Base-by-base conservation (phyloP, 2,797 vertebrate genomes). In the Mormyrops boulengeri region DNA sequence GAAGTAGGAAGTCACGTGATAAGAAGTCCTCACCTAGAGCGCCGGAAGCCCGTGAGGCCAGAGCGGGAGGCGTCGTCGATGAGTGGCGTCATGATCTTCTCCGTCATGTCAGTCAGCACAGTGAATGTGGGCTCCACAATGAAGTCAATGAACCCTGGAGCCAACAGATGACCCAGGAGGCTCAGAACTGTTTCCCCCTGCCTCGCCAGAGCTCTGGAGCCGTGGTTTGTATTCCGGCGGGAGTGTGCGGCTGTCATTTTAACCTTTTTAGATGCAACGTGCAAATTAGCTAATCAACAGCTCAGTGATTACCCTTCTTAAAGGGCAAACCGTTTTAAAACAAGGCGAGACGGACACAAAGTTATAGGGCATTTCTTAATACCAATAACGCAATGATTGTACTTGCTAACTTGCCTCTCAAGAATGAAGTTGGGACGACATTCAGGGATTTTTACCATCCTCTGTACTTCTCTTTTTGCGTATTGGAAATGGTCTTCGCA, bases 61-160 rank as follows among this genome's bases (percentile, higher is more conserved):
- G 96, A 93, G 53, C 84, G 94, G 66, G 97, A 96, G 2, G 96
- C 95, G 92, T 99, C 97, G 1, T 98, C 97, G 0, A 97, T 95
- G 2, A 99, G 95, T 0, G 97, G 97, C n/a, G 95, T 96, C 93
- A 99, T 96, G 90, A 99, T 98, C 95, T 97, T 98, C 92, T 99
- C 97, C 0, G 96, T 97, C 97, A 99, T 98, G 91, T 99, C 98
- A 0, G 97, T 97, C 93, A 99, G 94, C 91, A 99, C 97, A 38
- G 96, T 97, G 94, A 99, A 99, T 50, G 98, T 99, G 66, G 98
- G 98, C 91, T 99, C 98, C 95, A 99, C 98, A 0, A 99, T 99
- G 94, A 99, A 99, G 93, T 99, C 98, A 85, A 99, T 99, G 92
- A 99, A 99, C 92, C 98, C 98, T 99, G 93, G 49, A 91, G 26